Evolutionary conservation across 1,140 invertebrate species (phyloP).

Genomic region (Bombyx mandarina): DNA sequence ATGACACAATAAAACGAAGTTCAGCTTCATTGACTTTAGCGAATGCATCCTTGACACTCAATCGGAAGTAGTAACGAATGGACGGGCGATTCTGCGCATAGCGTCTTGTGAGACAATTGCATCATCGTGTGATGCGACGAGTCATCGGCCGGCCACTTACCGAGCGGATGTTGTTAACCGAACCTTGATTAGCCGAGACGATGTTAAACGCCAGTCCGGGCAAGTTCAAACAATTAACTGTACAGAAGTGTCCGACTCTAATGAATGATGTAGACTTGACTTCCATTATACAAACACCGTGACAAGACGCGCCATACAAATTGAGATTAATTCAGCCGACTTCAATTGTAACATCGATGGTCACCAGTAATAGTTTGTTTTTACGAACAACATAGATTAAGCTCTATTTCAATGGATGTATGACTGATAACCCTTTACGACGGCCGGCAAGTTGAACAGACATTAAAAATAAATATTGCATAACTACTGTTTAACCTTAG

Average conservation of each 20-base stretch:
- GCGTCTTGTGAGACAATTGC: conserved; percentile 53
- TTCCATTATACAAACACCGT: conserved; percentile 65
- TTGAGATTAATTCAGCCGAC: conserved; percentile 59
- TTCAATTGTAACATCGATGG: conserved; percentile 19
- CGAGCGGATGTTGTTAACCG: conserved; percentile 65
- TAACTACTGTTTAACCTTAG: conserved; percentile 39
- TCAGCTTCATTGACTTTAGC: conserved; percentile 43
- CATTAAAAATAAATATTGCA: conserved; percentile 20
- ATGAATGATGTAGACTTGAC: conserved; percentile 67
- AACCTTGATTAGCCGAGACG: conserved; percentile 65
- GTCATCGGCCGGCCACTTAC: conserved; percentile 61
- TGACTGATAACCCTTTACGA: background rate
- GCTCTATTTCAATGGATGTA: too few relatives aligned
- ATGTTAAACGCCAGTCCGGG: conserved; percentile 58
- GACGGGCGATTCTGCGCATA: conserved; percentile 40
- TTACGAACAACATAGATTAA: too few relatives aligned
- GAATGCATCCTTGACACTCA: conserved; percentile 53
- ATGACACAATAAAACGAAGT: conserved; percentile 22
- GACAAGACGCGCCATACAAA: conserved; percentile 58
- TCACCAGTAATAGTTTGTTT: background rate
- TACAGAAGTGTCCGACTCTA: conserved; percentile 69
- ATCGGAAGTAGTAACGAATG: conserved; percentile 61
- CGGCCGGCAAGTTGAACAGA: conserved; percentile 12
- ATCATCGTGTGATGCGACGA: conserved; percentile 52
- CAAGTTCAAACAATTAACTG: conserved; percentile 70